phyloP scores from a whole-genome alignment of 2,888 invertebrate genomes.

The Bedellia somnulentella region DNA sequence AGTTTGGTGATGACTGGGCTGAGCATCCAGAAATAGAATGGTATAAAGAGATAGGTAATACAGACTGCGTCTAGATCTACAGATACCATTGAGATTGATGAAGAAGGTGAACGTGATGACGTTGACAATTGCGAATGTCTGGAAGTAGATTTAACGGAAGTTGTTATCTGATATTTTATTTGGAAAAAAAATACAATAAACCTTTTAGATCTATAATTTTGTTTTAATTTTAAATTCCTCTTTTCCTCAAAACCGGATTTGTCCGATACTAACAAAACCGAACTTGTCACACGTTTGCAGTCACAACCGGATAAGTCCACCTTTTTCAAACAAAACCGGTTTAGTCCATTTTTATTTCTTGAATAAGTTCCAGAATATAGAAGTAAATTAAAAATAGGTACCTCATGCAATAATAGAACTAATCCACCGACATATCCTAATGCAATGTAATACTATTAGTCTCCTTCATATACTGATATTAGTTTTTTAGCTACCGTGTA shows the following conservation, averaged over 20 bases:
- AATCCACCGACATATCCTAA: background rate
- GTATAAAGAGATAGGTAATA: constrained; percentile 4
- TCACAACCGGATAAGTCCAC: constrained; percentile 3
- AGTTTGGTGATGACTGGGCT: constrained; percentile 4
- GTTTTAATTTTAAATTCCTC: background rate
- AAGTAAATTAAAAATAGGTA: constrained; percentile 1
- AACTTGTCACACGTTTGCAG: constrained; percentile 1
- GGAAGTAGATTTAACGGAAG: constrained; percentile 4
- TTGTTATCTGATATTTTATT: constrained; percentile 3
- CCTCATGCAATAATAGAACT: constrained; percentile 1
- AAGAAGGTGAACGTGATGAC: constrained; percentile 4
- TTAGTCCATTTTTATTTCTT: constrained; percentile 3
- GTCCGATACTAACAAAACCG: background rate
- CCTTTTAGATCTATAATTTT: background rate
- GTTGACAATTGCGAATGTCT: constrained; percentile 6
- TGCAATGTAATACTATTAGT: constrained; percentile 1
- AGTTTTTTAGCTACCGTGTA: constrained; percentile 1
- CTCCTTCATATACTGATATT: constrained; percentile 2
- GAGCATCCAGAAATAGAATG: constrained; percentile 7
- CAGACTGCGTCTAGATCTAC: constrained; percentile 4
- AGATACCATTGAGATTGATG: constrained; percentile 4
- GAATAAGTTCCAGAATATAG: constrained; percentile 2
- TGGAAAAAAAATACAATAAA: constrained; percentile 1
- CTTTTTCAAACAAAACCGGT: constrained; percentile 2
- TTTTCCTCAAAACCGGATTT: background rate